Evolutionary conservation across 2,888 invertebrate species (phyloP).

Genomic region (Brachyopa scutellaris): DNA sequence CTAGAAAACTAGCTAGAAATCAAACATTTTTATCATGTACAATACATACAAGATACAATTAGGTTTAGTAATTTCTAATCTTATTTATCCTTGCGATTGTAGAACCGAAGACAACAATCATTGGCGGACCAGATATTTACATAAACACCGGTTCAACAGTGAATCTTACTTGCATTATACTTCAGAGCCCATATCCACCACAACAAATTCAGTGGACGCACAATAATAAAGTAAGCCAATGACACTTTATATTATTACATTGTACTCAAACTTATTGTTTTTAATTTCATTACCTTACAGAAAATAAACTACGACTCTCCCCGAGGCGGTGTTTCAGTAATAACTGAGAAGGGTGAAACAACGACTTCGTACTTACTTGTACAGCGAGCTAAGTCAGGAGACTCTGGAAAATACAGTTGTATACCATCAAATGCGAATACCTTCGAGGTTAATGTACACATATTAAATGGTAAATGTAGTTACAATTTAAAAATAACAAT

Average conservation of each 20-base stretch:
- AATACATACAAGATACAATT: no score
- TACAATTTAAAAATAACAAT: neutral
- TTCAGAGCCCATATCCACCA: constrained; percentile 92
- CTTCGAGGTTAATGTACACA: constrained; percentile 90
- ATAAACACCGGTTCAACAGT: constrained; percentile 89
- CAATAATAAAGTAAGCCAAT: constrained; percentile 86
- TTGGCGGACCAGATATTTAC: constrained; percentile 88
- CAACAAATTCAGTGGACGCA: constrained; percentile 93
- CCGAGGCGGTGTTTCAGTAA: constrained; percentile 90
- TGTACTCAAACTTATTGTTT: no score
- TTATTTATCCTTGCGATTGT: no score
- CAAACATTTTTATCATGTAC: no score
- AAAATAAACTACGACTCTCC: constrained; percentile 94
- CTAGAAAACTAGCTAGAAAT: no score
- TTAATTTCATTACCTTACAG: constrained; percentile 79
- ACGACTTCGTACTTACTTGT: constrained; percentile 90
- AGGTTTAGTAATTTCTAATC: no score
- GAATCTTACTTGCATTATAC: constrained; percentile 89
- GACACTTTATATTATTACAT: neutral
- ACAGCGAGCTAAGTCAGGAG: constrained; percentile 88
- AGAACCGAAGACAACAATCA: constrained; percentile 88
- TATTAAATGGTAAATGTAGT: constrained; percentile 86
- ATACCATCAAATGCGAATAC: constrained; percentile 92
- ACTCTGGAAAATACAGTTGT: constrained; percentile 91
- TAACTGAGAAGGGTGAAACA: constrained; percentile 92